These are phyloP conservation scores for Cartodere bifasciata DNA, from an alignment of 2,888 invertebrate genomes.

Conservation along the genomic window DNA sequence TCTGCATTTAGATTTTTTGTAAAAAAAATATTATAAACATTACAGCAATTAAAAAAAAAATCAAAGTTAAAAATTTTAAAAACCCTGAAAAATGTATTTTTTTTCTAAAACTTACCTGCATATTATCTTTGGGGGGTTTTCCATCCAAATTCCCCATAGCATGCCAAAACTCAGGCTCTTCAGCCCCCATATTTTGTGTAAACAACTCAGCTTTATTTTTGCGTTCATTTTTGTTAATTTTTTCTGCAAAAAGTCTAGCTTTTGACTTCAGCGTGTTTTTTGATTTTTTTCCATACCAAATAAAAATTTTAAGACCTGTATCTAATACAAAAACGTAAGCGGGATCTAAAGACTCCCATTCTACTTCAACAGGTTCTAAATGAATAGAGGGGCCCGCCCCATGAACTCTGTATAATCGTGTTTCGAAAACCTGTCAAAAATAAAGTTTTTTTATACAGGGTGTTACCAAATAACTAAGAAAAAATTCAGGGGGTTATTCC, in stretches of 20 bases:
- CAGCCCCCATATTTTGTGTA: constrained; percentile 69
- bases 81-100: no score
- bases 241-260: constrained; percentile 85
- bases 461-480: no score
- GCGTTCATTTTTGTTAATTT: constrained; percentile 95
- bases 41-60: no score
- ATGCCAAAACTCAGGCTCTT: constrained; percentile 76
- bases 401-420: constrained; percentile 78
- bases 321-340: constrained; percentile 88
- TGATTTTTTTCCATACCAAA: constrained; percentile 83
- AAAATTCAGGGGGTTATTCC: no score
- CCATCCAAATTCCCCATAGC: constrained; percentile 48
- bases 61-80: no score
- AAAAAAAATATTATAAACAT: no score
- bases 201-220: constrained; percentile 89
- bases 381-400: constrained; percentile 78
- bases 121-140: constrained; percentile 36
- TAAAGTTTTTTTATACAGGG: no score
- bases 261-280: constrained; percentile 84
- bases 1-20: no score
- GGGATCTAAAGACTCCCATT: constrained; percentile 68
- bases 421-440: constrained; percentile 65
- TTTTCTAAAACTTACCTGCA: constrained; percentile 34
- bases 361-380: constrained; percentile 73
- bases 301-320: constrained; percentile 68